phyloP scores from a whole-genome alignment of 2,797 vertebrate genomes.

The Decapterus maruadsi region DNA sequence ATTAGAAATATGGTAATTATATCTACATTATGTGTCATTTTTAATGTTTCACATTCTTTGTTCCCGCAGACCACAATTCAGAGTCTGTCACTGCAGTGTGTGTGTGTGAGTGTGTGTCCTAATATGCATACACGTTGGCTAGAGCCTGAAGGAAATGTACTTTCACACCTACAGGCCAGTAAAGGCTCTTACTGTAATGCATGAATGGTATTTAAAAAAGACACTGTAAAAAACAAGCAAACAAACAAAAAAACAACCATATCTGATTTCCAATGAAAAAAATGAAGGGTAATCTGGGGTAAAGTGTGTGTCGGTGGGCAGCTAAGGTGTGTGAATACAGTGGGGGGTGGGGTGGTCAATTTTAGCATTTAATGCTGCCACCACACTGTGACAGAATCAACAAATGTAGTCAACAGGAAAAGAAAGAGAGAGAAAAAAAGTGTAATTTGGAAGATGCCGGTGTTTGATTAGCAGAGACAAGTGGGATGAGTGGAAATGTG shows the following conservation, averaged over 20 bases:
- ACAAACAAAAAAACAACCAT: not conserved
- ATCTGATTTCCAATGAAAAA: not conserved
- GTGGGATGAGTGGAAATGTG: constrained; percentile 14
- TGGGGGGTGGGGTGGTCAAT: not conserved
- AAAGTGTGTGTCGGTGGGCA: too few species aligned
- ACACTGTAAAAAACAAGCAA: not conserved
- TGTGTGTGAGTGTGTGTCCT: constrained; percentile 3
- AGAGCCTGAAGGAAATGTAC: too few species aligned
- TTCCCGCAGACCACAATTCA: constrained; percentile 28
- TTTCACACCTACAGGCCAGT: too few species aligned
- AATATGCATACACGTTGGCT: not conserved
- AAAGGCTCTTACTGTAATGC: not conserved
- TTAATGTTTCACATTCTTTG: constrained; percentile 44
- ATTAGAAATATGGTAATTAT: constrained; percentile 60
- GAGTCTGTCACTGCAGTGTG: not conserved
- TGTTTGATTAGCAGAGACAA: constrained; percentile 38
- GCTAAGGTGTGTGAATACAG: too few species aligned
- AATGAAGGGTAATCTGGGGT: not conserved
- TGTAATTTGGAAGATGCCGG: constrained; percentile 7
- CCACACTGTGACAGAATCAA: not conserved
- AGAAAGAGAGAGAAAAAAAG: constrained; percentile 2
- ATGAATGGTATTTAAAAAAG: not conserved
- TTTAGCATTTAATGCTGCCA: not conserved
- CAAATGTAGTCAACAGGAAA: not conserved
- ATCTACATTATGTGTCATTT: constrained; percentile 53